Evolutionary conservation across 2,797 vertebrate species (phyloP), one percentile per base, ranked within the genome.

Genomic region (Tolypeutes matacus): DNA sequence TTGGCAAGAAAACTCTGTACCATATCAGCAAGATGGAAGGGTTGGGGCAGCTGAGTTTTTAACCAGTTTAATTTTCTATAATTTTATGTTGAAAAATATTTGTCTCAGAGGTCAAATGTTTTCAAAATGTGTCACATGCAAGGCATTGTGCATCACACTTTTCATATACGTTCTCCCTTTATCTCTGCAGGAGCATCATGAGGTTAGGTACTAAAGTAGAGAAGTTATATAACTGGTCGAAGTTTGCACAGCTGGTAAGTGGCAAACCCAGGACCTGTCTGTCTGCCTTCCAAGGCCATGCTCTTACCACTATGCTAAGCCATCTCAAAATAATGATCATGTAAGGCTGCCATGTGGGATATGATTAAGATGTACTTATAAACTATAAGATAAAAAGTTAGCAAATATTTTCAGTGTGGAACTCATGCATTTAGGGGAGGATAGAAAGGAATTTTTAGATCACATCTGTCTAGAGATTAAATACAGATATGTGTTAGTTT

Each of bases 391-490:
- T 36, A 81, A 78, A 83, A 86, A 87, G 49, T 14, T 17, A 67
- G 15, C 53, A 76, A 31, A 75, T 9, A 27, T 81, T 91, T 94
- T 87, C 3, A 49, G 51, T 42, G 15, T 80, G 31, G 23, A 85
- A 36, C 31, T 36, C n/a, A 49, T 27, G 15, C 73, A 18, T 7
- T 80, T 67, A 86, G 7, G 12, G 69, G 23, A 92, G 67, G 36
- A 72, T n/a, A 21, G 23, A 62, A 7, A 76, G 11, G 75, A 76
- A 67, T 75, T 83, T 95, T 36, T 89, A 62, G 64, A 67, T 67
- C 64, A 80, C 5, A 82, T 75, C 73, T 96, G 17, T 42, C 73
- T 96, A 75, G 53, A 84, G 56, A 87, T 65, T 96, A 87, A 89
- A 60, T 91, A 76, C 9, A 75, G 53, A 53, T 46, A 62, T 60